Base-by-base conservation (phyloP, 2,888 invertebrate species). In the Archaeoteleia sp. region DNA sequence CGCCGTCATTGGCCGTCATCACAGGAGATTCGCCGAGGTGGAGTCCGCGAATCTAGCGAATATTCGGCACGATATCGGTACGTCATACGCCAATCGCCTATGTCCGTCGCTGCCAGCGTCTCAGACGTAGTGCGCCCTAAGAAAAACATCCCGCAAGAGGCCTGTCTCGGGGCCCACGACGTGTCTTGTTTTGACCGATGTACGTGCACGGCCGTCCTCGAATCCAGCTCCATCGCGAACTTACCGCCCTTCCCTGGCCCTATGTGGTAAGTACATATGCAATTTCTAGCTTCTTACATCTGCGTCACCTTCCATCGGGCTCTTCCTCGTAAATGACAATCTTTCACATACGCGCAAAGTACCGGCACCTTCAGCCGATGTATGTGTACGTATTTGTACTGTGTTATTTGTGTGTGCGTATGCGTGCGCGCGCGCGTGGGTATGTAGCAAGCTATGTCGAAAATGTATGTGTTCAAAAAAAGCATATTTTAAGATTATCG, bases 261-360 rank as follows among this genome's bases (percentile, higher is more conserved):
- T 84, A 82, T 85, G 70, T 73, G 43, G 71, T 74, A 46, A 75
- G 74, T 74, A 67, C 40, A 17, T 27, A 15, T 6, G 20, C 9
- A 32, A 15, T 35, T 37, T 39, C 27, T 13, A 14, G 27, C 20
- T 51, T 6, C 25, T n/a, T n/a, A n/a, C n/a, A n/a, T n/a, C n/a
- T n/a, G n/a, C n/a, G n/a, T n/a, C n/a, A n/a, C n/a, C n/a, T n/a
- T n/a, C n/a, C n/a, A n/a, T n/a, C n/a, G n/a, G 30, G 12, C 5
- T 4, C 5, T 20, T 20, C 5, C 5, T 20, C 20, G 20, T 20
- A 20, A 20, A 20, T n/a, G n/a, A n/a, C n/a, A 20, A 5, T 20
- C 20, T 20, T 20, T 5, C 20, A 20, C 20, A 5, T 20, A 20
- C 20, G 20, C 20, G 20, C 2, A 20, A 20, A 20, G 20, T 20